A percentile compares a stretch with the other conserved stretches of the same genome.
phyloP scores from a whole-genome alignment of 1,140 invertebrate genomes.

The Drosophila cardini region DNA sequence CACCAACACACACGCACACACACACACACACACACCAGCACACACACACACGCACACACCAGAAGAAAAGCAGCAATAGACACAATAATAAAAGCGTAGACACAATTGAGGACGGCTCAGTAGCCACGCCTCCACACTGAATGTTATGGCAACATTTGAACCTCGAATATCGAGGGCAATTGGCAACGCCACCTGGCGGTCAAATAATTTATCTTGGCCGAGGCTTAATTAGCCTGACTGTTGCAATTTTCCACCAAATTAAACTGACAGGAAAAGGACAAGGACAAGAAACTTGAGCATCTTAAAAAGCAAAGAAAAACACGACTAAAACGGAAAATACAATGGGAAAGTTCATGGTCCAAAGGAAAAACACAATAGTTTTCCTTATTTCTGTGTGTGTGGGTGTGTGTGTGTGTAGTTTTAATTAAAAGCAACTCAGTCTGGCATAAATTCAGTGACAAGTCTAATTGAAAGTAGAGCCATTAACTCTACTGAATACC shows the following conservation, averaged over 20 bases:
- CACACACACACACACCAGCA: not conserved
- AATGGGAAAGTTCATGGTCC: slow-evolving; percentile 53
- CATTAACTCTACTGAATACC: slow-evolving; percentile 3
- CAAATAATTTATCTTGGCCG: slow-evolving; percentile 64
- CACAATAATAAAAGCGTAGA: slow-evolving; percentile 46
- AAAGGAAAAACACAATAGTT: slow-evolving; percentile 37
- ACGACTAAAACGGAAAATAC: slow-evolving; percentile 11
- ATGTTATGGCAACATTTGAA: slow-evolving; percentile 28
- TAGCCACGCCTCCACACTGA: not conserved
- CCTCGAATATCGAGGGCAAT: slow-evolving; percentile 37
- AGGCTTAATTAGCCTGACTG: slow-evolving; percentile 67
- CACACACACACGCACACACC: not conserved
- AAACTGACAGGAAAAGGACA: slow-evolving; percentile 57
- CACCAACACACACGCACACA: slow-evolving; percentile 31
- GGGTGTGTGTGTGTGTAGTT: slow-evolving; percentile 9
- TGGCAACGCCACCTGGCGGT: slow-evolving; percentile 55
- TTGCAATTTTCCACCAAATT: slow-evolving; percentile 76
- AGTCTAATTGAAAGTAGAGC: slow-evolving; percentile 28
- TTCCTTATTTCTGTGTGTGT: slow-evolving; percentile 15
- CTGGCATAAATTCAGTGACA: slow-evolving; percentile 19
- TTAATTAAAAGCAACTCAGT: slow-evolving; percentile 41
- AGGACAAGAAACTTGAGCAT: slow-evolving; percentile 2
- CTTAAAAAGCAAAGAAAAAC: slow-evolving; percentile 1
- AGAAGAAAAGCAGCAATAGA: slow-evolving; percentile 38
- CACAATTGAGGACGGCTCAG: slow-evolving; percentile 10